Base-by-base conservation (phyloP, 1,140 invertebrate species). In the Brachionus koreanus region DNA sequence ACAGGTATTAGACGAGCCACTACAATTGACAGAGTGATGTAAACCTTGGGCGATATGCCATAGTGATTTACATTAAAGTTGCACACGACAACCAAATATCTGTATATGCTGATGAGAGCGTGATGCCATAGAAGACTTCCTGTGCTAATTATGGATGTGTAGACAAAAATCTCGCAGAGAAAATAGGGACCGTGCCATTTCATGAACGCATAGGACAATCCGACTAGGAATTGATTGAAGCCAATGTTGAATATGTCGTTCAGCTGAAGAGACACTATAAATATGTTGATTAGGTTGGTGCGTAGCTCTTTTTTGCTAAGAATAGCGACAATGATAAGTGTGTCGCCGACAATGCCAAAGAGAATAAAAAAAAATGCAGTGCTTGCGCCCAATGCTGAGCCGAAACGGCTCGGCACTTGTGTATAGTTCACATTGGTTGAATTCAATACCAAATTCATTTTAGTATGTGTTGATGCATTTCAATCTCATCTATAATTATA, bases 81-180 rank as follows among this genome's bases (percentile, higher is more conserved):
- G 74, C 87, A 87, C 35, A 87, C 86, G 10, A 88, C 88, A 3
- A 88, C 87, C 43, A 88, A 84, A 29, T 87, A 86, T 5, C 88
- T 85, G 83, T 88, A 87, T 16, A 88, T 86, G 52, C 87, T 86
- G 37, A 88, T 88, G 13, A 88, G 84, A 16, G 85, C 87, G 25
- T 87, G 86, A 83, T 88, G 88, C 87, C 87, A 88, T 5, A 88
- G 81, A 3, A 86, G 87, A 9, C 85, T 86, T 0, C 87, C 87
- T 13, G 76, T 79, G 29, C 46, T 61, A 19, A 79, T 79, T 1
- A 79, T 79, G 13, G 49, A 61, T 2, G 76, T 61, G n/a, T 79
- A 79, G 23, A 79, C 76, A 63, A 79, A 79, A 43, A 79, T 42
- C 35, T 79, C 76, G 49, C 76, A 79, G 6, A 79, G n/a, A 2